A percentile compares a stretch with the other conserved stretches of the same genome.
Evolutionary conservation across 2,797 vertebrate genomes (phyloP).

Genomic region (Hippopotamyrus pictus): DNA sequence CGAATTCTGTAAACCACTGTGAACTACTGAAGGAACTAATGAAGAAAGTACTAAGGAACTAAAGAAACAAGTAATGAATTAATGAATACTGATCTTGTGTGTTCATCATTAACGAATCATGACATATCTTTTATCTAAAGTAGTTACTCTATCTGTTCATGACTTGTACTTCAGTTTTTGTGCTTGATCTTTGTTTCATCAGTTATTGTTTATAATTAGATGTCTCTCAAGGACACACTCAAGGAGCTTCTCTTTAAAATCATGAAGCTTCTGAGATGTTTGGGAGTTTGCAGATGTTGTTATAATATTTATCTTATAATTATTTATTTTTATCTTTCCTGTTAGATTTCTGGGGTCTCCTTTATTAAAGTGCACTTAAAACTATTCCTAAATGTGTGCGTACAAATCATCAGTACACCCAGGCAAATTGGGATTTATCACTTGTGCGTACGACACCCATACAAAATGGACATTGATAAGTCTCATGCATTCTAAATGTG

Average conservation of each 20-base stretch:
- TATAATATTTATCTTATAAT: too few relatives aligned
- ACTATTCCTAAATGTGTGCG: not conserved
- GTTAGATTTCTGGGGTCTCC: not conserved
- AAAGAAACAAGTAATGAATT: too few relatives aligned
- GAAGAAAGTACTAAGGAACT: too few relatives aligned
- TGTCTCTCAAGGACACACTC: not conserved
- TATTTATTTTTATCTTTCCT: not conserved
- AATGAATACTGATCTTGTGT: too few relatives aligned
- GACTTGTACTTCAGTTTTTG: too few relatives aligned
- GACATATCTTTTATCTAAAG: too few relatives aligned
- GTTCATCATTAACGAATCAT: too few relatives aligned
- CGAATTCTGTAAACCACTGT: too few relatives aligned
- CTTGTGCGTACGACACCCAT: not conserved
- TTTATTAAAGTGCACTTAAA: not conserved
- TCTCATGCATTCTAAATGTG: not conserved
- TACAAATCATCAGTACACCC: not conserved
- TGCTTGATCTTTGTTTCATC: not conserved
- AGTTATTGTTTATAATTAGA: not conserved
- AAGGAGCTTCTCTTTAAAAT: not conserved
- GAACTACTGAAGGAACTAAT: too few relatives aligned
- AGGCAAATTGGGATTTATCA: not conserved
- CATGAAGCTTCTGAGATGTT: not conserved
- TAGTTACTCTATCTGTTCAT: too few relatives aligned
- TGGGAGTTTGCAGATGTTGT: not conserved
- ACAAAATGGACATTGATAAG: not conserved